Conservation (phyloP, 2,888 invertebrate species). For the Melieria omissa region DNA sequence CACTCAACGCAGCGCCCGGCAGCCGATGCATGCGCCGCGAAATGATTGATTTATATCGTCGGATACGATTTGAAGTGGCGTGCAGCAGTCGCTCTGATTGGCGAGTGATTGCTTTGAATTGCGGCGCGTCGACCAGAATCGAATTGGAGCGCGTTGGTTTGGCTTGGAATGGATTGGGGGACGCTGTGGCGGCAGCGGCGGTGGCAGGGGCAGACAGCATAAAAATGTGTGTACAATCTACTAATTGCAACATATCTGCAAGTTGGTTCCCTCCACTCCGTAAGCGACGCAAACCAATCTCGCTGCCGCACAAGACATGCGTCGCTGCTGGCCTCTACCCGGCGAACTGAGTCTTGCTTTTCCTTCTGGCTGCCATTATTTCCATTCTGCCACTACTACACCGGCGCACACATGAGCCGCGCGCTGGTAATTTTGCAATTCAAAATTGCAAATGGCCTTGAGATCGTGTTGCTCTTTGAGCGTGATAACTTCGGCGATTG, state of each 20-base stretch:
- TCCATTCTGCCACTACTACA: too few species aligned
- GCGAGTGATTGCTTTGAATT: too few species aligned
- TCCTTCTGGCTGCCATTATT: too few species aligned
- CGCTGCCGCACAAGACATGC: too few species aligned
- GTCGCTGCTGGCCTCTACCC: too few species aligned
- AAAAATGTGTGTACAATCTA: slow-evolving; percentile 26
- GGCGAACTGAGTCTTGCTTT: too few species aligned
- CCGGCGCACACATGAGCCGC: too few species aligned
- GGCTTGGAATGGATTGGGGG: not conserved
- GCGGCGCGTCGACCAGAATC: too few species aligned
- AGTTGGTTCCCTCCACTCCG: too few species aligned
- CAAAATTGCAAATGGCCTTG: slow-evolving; percentile 30
- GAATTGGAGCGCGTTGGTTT: not conserved
- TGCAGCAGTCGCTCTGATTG: not conserved
- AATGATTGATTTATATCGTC: slow-evolving; percentile 36
- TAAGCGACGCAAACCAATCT: too few species aligned
- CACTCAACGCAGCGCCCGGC: slow-evolving; percentile 1
- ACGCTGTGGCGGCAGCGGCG: not conserved
- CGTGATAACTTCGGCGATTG: not conserved
- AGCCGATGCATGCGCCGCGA: slow-evolving; percentile 21
- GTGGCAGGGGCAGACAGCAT: slow-evolving; percentile 4
- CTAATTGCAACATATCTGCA: slow-evolving; percentile 27
- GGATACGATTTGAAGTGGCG: slow-evolving; percentile 28
- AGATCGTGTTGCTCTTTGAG: slow-evolving; percentile 15
- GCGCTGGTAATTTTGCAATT: slow-evolving; percentile 12